Base-by-base conservation (phyloP, 1,140 invertebrate genomes). In the Heliconius hewitsoni region DNA sequence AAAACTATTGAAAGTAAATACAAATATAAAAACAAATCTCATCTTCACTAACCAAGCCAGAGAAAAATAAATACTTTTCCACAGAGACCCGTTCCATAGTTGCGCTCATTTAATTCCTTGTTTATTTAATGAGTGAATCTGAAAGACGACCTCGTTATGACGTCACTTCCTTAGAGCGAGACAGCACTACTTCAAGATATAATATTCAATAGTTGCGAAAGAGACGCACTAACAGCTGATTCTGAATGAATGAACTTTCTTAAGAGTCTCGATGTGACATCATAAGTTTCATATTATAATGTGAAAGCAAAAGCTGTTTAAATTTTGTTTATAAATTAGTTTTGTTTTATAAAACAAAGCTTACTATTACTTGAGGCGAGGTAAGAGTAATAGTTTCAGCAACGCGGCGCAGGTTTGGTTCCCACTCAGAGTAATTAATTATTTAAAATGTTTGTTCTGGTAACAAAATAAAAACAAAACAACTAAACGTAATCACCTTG, bases 51-150 rank as follows among this genome's bases (percentile, higher is more conserved):
- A 16, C 13, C 13, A 46, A 8, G 19, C 19, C 2, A 18, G 8
- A 1, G 2, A 66, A 66, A 66, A 66, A 27, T 13, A 1, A 66
- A 66, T 5, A 66, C 3, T 16, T 11, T 66, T 23, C 23, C 3
- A 66, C 9, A 66, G 4, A 1, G 8, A 57, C 66, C 74, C 82
- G 78, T 79, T 74, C 89, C 75, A n/a, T n/a, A 37, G 46, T 55
- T 71, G 87, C 83, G 83, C 73, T 86, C 86, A 83, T 82, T 84
- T 84, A 78, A 84, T 85, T 92, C 89, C 89, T 92, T 94, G 91
- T 94, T 94, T 94, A 93, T 94, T 94, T 94, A 94, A 94, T 94
- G 91, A 93, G 93, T 91, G 90, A 91, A 93, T 92, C 88, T 89
- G 89, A 91, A 88, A 91, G 91, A 91, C 91, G 91, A 90, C 88